These are phyloP conservation scores for Fratercula arctica DNA, from an alignment of 2,797 vertebrate species.

Conservation along the genomic window DNA sequence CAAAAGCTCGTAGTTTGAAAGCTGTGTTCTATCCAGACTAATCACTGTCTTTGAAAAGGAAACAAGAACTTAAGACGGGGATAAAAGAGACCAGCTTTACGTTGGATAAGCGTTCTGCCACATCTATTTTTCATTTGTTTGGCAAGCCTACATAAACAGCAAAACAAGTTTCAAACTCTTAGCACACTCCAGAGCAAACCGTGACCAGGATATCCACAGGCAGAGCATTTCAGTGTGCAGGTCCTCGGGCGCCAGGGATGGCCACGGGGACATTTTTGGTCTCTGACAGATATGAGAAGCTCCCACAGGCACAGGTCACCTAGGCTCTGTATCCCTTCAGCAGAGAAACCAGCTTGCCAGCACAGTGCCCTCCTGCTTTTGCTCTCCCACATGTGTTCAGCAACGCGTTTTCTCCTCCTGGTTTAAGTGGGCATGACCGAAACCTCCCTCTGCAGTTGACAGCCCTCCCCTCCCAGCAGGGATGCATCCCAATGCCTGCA, in stretches of 20 bases:
- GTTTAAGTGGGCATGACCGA: fast-evolving
- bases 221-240: background rate
- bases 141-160: background rate
- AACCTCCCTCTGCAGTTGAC: fast-evolving
- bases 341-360: background rate
- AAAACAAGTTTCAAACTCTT: background rate
- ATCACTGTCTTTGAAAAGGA: background rate
- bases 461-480: background rate
- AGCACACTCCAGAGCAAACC: background rate
- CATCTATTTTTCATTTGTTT: background rate
- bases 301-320: background rate
- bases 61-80: background rate
- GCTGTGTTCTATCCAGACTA: background rate
- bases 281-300: background rate
- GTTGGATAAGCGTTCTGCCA: background rate
- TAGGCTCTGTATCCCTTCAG: background rate
- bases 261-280: background rate
- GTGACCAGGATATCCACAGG: background rate
- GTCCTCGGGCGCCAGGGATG: background rate
- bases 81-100: background rate
- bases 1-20: background rate
- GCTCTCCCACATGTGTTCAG: background rate
- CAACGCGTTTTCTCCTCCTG: background rate
- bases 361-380: background rate
- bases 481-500: background rate